Evolutionary conservation across 2,113 vertebrate species (phyloP).

Genomic region (Thymallus thymallus): DNA sequence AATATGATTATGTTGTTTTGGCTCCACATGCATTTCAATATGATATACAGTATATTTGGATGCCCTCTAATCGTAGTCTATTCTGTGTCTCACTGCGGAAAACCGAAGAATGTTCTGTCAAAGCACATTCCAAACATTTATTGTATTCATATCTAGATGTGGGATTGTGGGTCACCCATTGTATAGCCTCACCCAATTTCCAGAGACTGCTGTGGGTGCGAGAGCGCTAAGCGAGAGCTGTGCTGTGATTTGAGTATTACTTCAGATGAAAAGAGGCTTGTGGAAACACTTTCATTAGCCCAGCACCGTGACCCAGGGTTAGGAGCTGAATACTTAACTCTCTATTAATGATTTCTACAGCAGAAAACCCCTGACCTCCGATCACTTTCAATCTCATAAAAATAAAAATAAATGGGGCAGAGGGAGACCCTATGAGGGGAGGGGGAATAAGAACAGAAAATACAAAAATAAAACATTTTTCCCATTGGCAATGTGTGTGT

Average conservation of each 20-base stretch:
- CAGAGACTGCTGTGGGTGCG: conserved; percentile 59
- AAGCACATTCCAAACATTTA: conserved; percentile 51
- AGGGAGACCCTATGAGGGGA: conserved; percentile 29
- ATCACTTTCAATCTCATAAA: conserved; percentile 74
- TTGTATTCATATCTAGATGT: conserved; percentile 63
- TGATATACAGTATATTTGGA: conserved; percentile 1
- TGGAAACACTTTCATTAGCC: conserved; percentile 80
- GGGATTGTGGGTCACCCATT: conserved; percentile 57
- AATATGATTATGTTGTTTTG: conserved; percentile 24
- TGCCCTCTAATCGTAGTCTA: conserved; percentile 28
- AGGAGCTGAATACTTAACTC: conserved; percentile 77
- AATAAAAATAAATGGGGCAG: conserved; percentile 53
- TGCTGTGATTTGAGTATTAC: conserved; percentile 77
- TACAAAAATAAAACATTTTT: conserved; percentile 66
- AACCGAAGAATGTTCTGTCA: conserved; percentile 45
- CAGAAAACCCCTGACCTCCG: conserved; percentile 75
- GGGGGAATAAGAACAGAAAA: conserved; percentile 32
- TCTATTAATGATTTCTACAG: conserved; percentile 81
- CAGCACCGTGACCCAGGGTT: conserved; percentile 65
- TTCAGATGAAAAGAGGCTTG: conserved; percentile 77
- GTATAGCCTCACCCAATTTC: conserved; percentile 66
- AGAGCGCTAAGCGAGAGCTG: conserved; percentile 47
- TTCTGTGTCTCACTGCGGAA: conserved; percentile 25
- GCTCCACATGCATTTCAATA: conserved; percentile 43
- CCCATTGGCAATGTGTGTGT: conserved; percentile 52